Conservation (phyloP, 2,888 invertebrate genomes). For the Zaprionus lineosus region DNA sequence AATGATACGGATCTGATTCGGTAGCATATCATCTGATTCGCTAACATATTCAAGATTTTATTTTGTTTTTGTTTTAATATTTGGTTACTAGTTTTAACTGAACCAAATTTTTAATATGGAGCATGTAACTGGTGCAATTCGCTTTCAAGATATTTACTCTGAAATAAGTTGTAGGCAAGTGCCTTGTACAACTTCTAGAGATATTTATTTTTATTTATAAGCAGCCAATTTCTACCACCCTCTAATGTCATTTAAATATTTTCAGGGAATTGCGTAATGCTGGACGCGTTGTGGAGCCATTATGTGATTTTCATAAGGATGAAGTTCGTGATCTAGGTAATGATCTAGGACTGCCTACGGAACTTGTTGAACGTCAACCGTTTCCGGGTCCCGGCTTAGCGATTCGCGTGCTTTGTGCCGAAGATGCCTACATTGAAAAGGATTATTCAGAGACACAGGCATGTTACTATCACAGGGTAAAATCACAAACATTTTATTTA, state of each 20-base stretch:
- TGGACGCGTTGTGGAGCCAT: conserved; percentile 97
- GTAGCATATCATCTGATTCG: conserved; percentile 61
- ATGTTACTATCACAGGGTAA: conserved; percentile 29
- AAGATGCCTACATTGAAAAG: conserved; percentile 96
- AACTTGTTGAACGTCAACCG: conserved; percentile 96
- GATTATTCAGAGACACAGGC: conserved; percentile 98
- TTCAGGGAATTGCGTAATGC: conserved; percentile 86
- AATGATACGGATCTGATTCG: conserved; percentile 98
- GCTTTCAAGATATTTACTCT: conserved; percentile 37
- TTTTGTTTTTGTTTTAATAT: conserved; percentile 19
- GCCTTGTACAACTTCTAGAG: conserved; percentile 14
- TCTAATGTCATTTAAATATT: neutral
- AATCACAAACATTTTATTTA: neutral
- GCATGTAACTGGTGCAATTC: conserved; percentile 40
- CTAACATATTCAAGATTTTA: conserved; percentile 19
- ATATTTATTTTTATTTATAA: conserved; percentile 2
- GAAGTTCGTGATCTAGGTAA: conserved; percentile 95
- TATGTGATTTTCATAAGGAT: conserved; percentile 99
- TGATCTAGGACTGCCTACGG: conserved; percentile 93
- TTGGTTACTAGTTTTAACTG: conserved; percentile 24
- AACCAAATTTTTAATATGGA: conserved; percentile 35
- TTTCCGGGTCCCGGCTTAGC: conserved; percentile 99
- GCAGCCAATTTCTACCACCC: neutral
- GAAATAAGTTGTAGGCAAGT: conserved; percentile 48
- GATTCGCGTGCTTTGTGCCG: conserved; percentile 97